Percentiles rank a stretch among this genome's conserved stretches.
These are phyloP conservation scores for Drosophila imparisetae DNA, from an alignment of 2,888 invertebrate genomes.

Conservation along the genomic window DNA sequence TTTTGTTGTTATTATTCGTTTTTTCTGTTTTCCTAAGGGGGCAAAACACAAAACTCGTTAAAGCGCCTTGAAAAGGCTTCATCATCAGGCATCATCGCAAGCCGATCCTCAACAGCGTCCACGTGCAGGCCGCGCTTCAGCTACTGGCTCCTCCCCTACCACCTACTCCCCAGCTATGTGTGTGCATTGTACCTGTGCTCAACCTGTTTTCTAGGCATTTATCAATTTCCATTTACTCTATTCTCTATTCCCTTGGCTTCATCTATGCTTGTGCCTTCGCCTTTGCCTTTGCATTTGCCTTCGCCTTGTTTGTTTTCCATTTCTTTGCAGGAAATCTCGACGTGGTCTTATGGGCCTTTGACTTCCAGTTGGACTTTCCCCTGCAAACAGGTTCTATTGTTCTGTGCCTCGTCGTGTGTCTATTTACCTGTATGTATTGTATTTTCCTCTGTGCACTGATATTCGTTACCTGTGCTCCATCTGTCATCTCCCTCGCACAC, in stretches of 20 bases:
- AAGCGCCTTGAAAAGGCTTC: constrained; percentile 66
- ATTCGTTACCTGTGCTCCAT: constrained; percentile 51
- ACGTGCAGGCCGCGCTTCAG: constrained; percentile 75
- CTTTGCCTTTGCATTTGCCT: constrained; percentile 10
- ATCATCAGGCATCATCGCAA: constrained; percentile 45
- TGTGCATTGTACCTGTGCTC: constrained; percentile 65
- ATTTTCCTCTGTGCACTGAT: constrained; percentile 63
- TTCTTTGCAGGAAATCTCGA: constrained; percentile 74
- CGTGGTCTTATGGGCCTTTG: constrained; percentile 55
- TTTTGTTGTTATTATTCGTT: constrained; percentile 47
- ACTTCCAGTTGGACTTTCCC: constrained; percentile 75
- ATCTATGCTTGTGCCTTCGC: constrained; percentile 14
- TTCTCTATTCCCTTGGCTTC: constrained; percentile 29
- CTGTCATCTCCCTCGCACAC: constrained; percentile 36
- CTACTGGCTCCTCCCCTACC: constrained; percentile 49
- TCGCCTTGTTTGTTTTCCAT: constrained; percentile 66
- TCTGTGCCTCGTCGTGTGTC: constrained; percentile 28
- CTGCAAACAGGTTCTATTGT: constrained; percentile 76
- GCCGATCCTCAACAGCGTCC: constrained; percentile 55
- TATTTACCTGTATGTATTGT: constrained; percentile 67
- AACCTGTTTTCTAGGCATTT: constrained; percentile 74
- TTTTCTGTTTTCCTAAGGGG: constrained; percentile 16
- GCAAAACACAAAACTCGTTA: constrained; percentile 70
- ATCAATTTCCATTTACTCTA: constrained; percentile 63
- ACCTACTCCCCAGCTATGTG: constrained; percentile 2